Conservation (phyloP, 2,113 vertebrate genomes). For the Laticauda colubrina region DNA sequence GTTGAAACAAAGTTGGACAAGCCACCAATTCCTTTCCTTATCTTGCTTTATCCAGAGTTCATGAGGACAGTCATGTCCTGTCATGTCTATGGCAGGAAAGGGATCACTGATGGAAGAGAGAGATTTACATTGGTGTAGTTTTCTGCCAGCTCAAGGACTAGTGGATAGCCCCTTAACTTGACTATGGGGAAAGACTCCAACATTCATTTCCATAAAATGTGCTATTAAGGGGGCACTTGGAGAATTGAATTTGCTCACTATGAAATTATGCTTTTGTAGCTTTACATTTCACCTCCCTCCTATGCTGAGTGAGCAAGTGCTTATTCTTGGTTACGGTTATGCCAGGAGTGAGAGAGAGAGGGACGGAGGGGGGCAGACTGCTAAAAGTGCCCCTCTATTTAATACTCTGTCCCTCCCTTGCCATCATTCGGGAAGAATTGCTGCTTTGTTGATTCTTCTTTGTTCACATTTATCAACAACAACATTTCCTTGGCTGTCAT, state of each 20-base stretch:
- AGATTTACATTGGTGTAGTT: neutral
- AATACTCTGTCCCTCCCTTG: neutral
- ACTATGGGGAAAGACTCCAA: neutral
- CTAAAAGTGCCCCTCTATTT: neutral
- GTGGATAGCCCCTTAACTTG: neutral
- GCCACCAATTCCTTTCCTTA: neutral
- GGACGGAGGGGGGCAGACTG: neutral
- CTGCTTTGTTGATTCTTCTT: conserved; percentile 42
- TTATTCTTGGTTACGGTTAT: neutral
- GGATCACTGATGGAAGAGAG: neutral
- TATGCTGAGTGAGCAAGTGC: neutral
- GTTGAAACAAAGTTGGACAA: neutral
- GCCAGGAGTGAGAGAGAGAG: neutral
- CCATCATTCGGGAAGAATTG: neutral
- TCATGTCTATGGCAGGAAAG: neutral
- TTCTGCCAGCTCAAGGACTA: neutral
- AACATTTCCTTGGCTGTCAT: conserved; percentile 36
- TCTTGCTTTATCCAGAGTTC: neutral
- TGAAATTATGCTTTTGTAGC: neutral
- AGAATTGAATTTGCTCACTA: neutral
- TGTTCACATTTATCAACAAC: conserved; percentile 26
- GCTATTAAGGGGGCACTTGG: neutral
- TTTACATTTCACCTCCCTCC: neutral
- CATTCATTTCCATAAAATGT: neutral
- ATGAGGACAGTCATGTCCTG: neutral